These are phyloP conservation scores for Columba livia DNA, from an alignment of 2,113 vertebrate species.

Conservation along the genomic window DNA sequence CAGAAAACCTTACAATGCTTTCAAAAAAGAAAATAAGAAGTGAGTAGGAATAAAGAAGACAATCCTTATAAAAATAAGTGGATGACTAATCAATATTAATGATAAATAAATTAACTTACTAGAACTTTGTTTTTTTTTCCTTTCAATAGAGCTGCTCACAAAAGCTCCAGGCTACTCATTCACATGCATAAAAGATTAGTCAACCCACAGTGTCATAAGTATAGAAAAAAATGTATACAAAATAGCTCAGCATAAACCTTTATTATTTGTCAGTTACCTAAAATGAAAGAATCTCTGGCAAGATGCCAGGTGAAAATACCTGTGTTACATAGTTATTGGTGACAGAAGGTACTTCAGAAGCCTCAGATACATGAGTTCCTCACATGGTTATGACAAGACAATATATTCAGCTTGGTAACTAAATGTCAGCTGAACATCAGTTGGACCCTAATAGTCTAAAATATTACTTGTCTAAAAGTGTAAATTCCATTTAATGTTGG, in stretches of 20 bases:
- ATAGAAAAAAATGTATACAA: neutral
- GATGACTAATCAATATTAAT: neutral
- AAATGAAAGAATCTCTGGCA: too few species aligned
- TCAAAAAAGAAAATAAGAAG: neutral
- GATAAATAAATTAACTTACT: neutral
- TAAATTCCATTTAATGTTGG: neutral
- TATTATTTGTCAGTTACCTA: too few species aligned
- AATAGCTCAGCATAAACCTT: too few species aligned
- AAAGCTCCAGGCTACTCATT: neutral
- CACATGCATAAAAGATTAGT: neutral
- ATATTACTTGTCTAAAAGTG: neutral
- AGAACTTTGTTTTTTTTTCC: neutral
- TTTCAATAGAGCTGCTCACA: neutral
- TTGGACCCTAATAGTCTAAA: neutral
- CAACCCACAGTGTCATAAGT: neutral
- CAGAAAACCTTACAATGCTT: neutral
- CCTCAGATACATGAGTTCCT: neutral
- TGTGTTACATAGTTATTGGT: neutral
- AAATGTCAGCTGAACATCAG: neutral
- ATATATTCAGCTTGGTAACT: neutral
- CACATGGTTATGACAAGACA: neutral
- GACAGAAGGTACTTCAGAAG: neutral
- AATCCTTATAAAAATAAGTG: neutral
- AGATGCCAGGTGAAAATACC: neutral
- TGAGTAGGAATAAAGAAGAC: neutral